Conservation (phyloP, 2,797 vertebrate species). For the Hyperoplus immaculatus region DNA sequence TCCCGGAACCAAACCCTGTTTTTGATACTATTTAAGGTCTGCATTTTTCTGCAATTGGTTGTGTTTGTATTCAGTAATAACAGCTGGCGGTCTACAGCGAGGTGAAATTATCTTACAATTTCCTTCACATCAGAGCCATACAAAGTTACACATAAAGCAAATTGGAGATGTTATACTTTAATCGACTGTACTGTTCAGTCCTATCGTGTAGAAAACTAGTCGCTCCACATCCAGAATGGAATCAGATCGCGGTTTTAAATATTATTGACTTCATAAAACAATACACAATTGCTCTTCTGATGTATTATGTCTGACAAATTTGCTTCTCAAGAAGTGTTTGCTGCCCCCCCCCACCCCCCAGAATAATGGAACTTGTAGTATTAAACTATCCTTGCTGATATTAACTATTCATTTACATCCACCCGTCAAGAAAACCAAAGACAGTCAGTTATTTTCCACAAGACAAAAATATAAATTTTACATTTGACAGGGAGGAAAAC, state of each 20-base stretch:
- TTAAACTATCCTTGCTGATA: neutral
- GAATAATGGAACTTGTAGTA: neutral
- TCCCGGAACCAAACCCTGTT: neutral
- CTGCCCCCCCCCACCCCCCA: too few species aligned
- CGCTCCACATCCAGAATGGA: neutral
- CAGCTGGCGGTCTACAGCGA: too few species aligned
- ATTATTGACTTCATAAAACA: neutral
- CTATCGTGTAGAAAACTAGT: neutral
- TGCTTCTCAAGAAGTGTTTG: neutral
- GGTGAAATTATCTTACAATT: too few species aligned
- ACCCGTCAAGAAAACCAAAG: neutral
- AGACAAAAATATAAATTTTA: conserved; percentile 18
- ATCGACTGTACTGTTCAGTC: neutral
- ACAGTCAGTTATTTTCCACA: conserved; percentile 5
- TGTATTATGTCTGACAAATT: neutral
- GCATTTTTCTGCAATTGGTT: neutral
- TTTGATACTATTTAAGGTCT: neutral
- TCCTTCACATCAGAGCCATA: neutral
- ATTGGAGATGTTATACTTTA: neutral
- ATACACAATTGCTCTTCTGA: neutral
- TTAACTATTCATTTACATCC: conserved; percentile 10
- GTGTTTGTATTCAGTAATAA: neutral
- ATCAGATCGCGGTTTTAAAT: neutral
- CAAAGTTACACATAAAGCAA: neutral
- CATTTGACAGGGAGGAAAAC: conserved; percentile 50